A percentile compares a stretch with the other conserved stretches of the same genome.
These are phyloP conservation scores for Saxidomus purpurata DNA, from an alignment of 1,140 invertebrate genomes.

Conservation along the genomic window DNA sequence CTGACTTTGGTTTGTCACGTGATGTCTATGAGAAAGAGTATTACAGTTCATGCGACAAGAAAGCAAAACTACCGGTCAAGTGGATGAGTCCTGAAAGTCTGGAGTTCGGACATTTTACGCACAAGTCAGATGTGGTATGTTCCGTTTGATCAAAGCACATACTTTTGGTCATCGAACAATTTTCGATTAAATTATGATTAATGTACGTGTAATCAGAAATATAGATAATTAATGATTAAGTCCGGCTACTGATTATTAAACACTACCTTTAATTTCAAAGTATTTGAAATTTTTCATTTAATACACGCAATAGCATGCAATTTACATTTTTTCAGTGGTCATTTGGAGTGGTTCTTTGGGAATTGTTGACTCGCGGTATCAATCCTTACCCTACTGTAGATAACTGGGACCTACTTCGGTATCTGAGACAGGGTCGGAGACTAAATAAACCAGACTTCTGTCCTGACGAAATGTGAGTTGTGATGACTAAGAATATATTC, in stretches of 20 bases:
- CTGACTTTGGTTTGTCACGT: conserved; percentile 89
- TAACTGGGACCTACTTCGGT: conserved; percentile 95
- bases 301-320: too few species aligned
- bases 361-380: conserved; percentile 95
- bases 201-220: too few species aligned
- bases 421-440: conserved; percentile 94
- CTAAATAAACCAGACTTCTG: conserved; percentile 96
- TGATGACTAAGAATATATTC: too few species aligned
- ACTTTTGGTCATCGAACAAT: too few species aligned
- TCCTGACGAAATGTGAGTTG: conserved; percentile 89
- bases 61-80: conserved; percentile 86
- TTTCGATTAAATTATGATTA: too few species aligned
- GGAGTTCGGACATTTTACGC: conserved; percentile 84
- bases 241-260: too few species aligned
- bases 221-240: too few species aligned
- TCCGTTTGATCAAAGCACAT: too few species aligned
- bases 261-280: too few species aligned
- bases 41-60: conserved; percentile 86
- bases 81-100: conserved; percentile 87
- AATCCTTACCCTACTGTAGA: conserved; percentile 96
- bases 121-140: conserved; percentile 86
- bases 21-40: conserved; percentile 88
- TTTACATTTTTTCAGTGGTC: conserved; percentile 92
- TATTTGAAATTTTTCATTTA: too few species aligned
- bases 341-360: conserved; percentile 97